Percentiles rank a stretch among this genome's conserved stretches.
These are phyloP conservation scores for Lobophora halterata DNA, from an alignment of 2,888 invertebrate genomes.

Conservation along the genomic window DNA sequence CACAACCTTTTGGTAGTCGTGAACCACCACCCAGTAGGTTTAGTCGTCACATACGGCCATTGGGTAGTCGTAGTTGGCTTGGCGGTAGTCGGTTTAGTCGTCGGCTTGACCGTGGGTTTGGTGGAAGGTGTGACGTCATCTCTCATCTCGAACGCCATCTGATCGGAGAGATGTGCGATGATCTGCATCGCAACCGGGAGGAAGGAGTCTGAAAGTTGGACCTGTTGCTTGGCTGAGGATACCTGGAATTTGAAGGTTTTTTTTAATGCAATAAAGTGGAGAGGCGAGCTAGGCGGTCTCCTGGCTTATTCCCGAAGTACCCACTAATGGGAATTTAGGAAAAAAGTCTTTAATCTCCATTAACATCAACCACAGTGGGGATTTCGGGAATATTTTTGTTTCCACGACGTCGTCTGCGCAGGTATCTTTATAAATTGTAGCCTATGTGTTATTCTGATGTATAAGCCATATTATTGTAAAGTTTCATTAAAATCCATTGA, in stretches of 20 bases:
- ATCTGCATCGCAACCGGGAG: constrained; percentile 86
- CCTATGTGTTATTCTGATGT: no score
- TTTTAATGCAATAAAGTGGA: no score
- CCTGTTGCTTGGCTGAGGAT: constrained; percentile 62
- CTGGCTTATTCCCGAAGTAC: no score
- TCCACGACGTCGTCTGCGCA: no score
- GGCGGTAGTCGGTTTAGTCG: constrained; percentile 24
- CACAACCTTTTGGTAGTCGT: constrained; percentile 48
- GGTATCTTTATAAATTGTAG: no score
- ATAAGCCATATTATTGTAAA: no score
- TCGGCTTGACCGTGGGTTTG: constrained; percentile 29
- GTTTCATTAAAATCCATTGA: no score
- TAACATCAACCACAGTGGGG: no score
- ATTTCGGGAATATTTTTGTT: no score
- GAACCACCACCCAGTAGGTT: constrained; percentile 52
- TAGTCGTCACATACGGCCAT: constrained; percentile 43
- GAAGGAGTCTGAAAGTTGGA: constrained; percentile 81
- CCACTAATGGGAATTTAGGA: no score
- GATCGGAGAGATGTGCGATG: constrained; percentile 81
- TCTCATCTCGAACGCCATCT: constrained; percentile 79
- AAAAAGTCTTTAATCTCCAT: no score
- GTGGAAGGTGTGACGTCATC: constrained; percentile 57
- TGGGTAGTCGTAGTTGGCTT: constrained; percentile 27
- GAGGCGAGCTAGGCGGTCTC: no score
- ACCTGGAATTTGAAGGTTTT: constrained; percentile 50